A percentile compares a stretch with the other conserved stretches of the same genome.
These are phyloP conservation scores for Oscheius sp. DNA, from an alignment of 1,140 invertebrate species.

Conservation along the genomic window DNA sequence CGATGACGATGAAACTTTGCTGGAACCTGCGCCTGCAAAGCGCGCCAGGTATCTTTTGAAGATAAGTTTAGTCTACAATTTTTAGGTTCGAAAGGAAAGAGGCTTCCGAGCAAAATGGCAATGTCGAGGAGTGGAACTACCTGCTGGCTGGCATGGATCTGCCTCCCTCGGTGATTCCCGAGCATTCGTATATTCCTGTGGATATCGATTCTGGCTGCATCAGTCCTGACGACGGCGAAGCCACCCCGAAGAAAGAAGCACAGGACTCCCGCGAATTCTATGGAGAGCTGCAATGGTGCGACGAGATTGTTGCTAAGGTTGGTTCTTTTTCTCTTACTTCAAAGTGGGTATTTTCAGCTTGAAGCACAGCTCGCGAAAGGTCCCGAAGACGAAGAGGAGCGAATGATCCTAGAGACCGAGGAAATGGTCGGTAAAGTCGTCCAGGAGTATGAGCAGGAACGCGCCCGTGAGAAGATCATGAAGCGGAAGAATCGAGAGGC, in stretches of 20 bases:
- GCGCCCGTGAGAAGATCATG: background rate
- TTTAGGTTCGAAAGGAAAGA: too few species aligned
- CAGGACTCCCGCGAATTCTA: background rate
- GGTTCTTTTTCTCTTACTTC: background rate
- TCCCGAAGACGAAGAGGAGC: background rate
- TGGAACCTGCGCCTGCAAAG: too few species aligned
- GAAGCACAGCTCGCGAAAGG: background rate
- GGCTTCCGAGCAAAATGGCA: too few species aligned
- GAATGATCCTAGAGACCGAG: background rate
- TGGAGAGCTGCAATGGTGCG: background rate
- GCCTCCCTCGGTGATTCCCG: background rate
- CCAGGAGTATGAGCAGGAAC: background rate
- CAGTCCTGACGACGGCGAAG: too few species aligned
- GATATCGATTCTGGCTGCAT: too few species aligned
- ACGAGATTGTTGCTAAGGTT: background rate
- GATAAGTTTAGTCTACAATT: too few species aligned
- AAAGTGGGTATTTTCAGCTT: slow-evolving; percentile 7
- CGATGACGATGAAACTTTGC: background rate
- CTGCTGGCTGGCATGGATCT: background rate
- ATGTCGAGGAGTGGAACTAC: background rate
- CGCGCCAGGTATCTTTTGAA: too few species aligned
- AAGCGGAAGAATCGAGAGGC: background rate
- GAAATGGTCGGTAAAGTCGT: too few species aligned
- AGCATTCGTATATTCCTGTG: background rate
- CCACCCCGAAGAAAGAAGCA: background rate